Base-by-base conservation (phyloP, 2,888 invertebrate species). In the Acheta domesticus region DNA sequence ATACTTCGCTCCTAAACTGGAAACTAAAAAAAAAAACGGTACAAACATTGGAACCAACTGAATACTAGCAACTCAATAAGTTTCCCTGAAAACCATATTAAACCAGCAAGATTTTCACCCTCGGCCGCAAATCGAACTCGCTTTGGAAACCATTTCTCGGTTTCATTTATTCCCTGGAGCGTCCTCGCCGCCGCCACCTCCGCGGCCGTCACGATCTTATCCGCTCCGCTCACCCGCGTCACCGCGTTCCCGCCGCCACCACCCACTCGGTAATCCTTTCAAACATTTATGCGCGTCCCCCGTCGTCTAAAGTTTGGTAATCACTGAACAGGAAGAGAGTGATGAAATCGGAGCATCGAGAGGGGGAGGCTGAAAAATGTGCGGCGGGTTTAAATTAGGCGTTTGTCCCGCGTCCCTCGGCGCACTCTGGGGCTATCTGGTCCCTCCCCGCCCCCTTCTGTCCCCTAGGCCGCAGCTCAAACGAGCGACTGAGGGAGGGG, bases 291-390 rank as follows among this genome's bases (percentile, higher is more conserved):
- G 62, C 62, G 12, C 16, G 16, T 62, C 62, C 62, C 62, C 36
- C 62, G 14, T 1, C 62, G 62, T n/a, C 62, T 62, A 62, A 62
- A 62, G 62, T 62, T 62, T 62, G 62, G 62, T 62, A 62, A 62
- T 62, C 62, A 62, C 62, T 62, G 62, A 62, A 62, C 62, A 62
- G 62, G 62, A 62, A 62, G 62, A 62, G 62, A 62, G 62, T 62
- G 62, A 62, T 62, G 62, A 62, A 62, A 62, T 62, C 62, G 62
- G 62, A 62, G 62, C 62, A 62, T 62, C n/a, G 62, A 62, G 62
- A 14, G 62, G 62, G 62, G n/a, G 62, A 62, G 14, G 16, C n/a
- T 19, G n/a, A 62, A 62, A 62, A 62, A 62, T 62, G 62, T 62
- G 62, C 62, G 62, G 62, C n/a, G 16, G 16, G 14, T 62, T 62